Base-by-base conservation (phyloP, 2,888 invertebrate genomes). In the Lypha dubia region DNA sequence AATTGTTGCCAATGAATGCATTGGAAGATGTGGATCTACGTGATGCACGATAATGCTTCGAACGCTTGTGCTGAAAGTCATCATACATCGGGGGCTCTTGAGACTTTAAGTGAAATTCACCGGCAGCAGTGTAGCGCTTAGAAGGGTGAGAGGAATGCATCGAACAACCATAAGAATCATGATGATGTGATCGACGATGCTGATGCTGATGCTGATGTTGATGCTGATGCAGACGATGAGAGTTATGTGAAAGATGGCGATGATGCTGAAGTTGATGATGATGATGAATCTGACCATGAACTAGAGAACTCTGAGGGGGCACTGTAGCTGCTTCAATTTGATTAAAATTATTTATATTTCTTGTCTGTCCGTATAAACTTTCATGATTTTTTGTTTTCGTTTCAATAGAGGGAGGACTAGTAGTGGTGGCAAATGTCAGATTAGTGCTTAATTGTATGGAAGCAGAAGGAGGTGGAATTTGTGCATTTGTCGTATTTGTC, bases 381-480 rank as follows among this genome's bases (percentile, higher is more conserved):
- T 84, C 79, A 17, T 46, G 68, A 22, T 60, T 38, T 9, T 7
- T 77, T 7, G 58, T 32, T 67, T 68, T 53, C 15, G 35, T 60
- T 79, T 86, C 51, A 76, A 85, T 28, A 49, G 79, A 74, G 80
- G 71, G 22, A 38, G n/a, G n/a, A n/a, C n/a, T n/a, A n/a, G n/a
- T n/a, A n/a, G 8, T 73, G 38, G 62, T 62, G 20, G 68, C 70
- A 41, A 82, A 82, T 85, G 87, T 74, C 87, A 88, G 82, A 75
- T 88, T 86, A 82, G 90, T 90, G 86, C 83, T 88, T 76, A 82
- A 75, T 75, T 74, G 74, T 70, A 79, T 87, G 86, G 84, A 84
- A 86, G 87, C 62, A 56, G 81, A 46, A 41, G 81, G 77, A 41
- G 81, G 77, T 71, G 79, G 46, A 49, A 70, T 51, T 28, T 28